These are phyloP conservation scores for Lepidotrigona ventralis DNA, from an alignment of 1,140 invertebrate species.

Conservation along the genomic window DNA sequence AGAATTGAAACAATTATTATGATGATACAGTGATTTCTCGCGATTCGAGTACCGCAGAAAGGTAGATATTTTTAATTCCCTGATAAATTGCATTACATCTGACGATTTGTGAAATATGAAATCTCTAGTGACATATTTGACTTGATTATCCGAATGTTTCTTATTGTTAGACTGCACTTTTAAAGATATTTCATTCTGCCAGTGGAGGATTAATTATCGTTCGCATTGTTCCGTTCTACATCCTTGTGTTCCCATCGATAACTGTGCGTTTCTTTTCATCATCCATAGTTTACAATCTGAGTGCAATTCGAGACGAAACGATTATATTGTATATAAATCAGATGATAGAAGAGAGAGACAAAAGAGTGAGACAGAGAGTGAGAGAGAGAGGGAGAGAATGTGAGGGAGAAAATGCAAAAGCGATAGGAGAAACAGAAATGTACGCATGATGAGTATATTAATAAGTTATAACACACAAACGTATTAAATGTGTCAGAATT, in stretches of 20 bases:
- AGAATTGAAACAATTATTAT: not conserved
- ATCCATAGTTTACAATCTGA: not conserved
- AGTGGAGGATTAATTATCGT: not conserved
- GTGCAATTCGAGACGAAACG: constrained; percentile 21
- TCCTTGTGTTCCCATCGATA: not conserved
- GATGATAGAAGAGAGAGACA: not conserved
- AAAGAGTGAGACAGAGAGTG: not conserved
- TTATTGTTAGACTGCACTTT: not conserved
- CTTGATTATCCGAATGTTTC: not conserved
- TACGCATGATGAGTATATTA: constrained; percentile 3
- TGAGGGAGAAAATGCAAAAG: constrained; percentile 13
- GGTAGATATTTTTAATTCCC: too few relatives aligned
- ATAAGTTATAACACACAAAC: constrained; percentile 39
- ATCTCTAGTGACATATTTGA: not conserved
- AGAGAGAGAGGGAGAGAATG: constrained; percentile 7
- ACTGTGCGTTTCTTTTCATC: not conserved
- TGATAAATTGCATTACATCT: too few relatives aligned
- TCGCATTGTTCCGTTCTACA: not conserved
- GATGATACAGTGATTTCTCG: too few relatives aligned
- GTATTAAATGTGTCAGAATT: constrained; percentile 35
- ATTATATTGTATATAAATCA: constrained; percentile 49
- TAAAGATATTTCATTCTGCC: not conserved
- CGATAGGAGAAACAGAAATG: not conserved
- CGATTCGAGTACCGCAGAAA: too few relatives aligned
- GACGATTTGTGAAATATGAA: not conserved